Percentiles rank a stretch among this genome's conserved stretches.
Evolutionary conservation across 2,113 vertebrate genomes (phyloP).

Genomic region (Bettongia penicillata): DNA sequence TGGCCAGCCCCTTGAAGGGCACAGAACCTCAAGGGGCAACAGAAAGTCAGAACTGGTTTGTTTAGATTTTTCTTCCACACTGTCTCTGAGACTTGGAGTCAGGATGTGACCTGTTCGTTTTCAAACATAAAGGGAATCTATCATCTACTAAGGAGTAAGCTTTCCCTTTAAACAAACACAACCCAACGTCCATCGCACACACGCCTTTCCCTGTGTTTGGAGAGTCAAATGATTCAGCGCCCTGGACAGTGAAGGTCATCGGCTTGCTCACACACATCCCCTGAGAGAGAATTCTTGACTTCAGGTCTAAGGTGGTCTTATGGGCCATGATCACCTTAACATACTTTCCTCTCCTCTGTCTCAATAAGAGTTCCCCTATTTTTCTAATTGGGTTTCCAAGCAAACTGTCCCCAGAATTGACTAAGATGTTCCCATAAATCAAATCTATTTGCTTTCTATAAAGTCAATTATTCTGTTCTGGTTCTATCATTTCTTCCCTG

Average conservation of each 20-base stretch:
- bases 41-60: background rate
- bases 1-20: background rate
- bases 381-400: conserved; percentile 15
- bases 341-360: conserved; percentile 1
- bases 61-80: background rate
- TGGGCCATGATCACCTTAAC: conserved; percentile 15
- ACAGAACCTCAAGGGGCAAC: background rate
- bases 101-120: background rate
- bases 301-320: background rate
- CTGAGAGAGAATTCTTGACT: background rate
- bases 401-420: conserved; percentile 5
- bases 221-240: background rate
- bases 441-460: background rate
- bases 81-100: background rate
- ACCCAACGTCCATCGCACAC: background rate
- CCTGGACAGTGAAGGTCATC: background rate
- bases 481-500: conserved; percentile 17
- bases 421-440: conserved; percentile 19
- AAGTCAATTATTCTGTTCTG: background rate
- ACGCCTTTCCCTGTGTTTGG: background rate
- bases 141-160: background rate
- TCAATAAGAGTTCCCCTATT: conserved; percentile 6
- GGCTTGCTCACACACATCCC: background rate
- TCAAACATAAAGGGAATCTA: background rate
- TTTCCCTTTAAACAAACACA: background rate